These are phyloP conservation scores for Gymnothorax reevesii DNA, from an alignment of 2,797 vertebrate species.

Conservation along the genomic window DNA sequence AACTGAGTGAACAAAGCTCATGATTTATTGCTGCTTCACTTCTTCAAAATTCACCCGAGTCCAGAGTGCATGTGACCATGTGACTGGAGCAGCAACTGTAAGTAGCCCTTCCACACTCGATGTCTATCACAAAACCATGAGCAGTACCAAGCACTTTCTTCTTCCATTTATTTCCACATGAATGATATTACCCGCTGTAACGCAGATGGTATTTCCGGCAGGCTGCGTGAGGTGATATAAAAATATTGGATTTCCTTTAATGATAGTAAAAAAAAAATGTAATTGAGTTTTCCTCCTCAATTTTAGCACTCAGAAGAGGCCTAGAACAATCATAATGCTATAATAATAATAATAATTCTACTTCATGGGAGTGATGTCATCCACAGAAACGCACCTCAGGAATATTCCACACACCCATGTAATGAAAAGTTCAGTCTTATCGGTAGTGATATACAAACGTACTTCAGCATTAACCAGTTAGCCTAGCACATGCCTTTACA, in stretches of 20 bases:
- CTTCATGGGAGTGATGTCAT: background rate
- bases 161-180: background rate
- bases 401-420: background rate
- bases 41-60: constrained; percentile 25
- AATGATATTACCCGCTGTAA: constrained; percentile 13
- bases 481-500: background rate
- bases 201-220: background rate
- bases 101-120: background rate
- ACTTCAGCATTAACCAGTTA: background rate
- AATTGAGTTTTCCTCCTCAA: constrained; percentile 1
- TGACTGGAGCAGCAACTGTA: background rate
- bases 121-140: background rate
- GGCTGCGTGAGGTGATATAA: constrained; percentile 5
- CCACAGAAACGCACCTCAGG: background rate
- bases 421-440: background rate
- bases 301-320: background rate
- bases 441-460: background rate
- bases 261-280: constrained; percentile 5
- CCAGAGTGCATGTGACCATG: background rate
- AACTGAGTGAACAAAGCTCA: background rate
- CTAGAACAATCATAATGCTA: background rate
- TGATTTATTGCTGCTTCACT: constrained; percentile 7
- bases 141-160: background rate
- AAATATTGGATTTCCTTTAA: constrained; percentile 5
- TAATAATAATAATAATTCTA: background rate